Percentiles rank a stretch among this genome's conserved stretches.
These are phyloP conservation scores for Malthinus flaveolus DNA, from an alignment of 2,888 invertebrate species.

Conservation along the genomic window DNA sequence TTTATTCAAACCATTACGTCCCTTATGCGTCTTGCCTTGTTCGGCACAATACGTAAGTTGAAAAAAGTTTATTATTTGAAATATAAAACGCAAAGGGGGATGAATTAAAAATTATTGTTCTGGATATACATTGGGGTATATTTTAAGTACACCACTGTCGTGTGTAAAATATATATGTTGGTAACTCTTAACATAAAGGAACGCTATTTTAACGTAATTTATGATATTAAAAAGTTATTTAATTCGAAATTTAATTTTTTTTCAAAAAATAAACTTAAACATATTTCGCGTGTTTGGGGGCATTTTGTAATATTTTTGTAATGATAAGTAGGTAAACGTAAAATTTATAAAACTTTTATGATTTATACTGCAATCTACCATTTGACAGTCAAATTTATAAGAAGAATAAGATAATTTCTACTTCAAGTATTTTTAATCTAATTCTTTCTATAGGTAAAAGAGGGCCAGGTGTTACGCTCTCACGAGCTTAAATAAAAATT, in stretches of 20 bases:
- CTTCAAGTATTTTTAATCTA: conserved; percentile 41
- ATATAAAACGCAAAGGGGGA: conserved; percentile 18
- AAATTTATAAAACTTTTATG: conserved; percentile 21
- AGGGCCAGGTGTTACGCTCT: conserved; percentile 31
- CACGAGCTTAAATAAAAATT: conserved; percentile 17
- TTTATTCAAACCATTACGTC: neutral
- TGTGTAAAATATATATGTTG: conserved; percentile 27
- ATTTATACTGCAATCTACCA: conserved; percentile 27
- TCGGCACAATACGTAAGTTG: conserved; percentile 8
- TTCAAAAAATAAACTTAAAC: neutral
- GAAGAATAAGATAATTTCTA: conserved; percentile 35
- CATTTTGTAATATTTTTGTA: conserved; percentile 13
- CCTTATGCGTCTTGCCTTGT: conserved; percentile 3
- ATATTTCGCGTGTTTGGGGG: conserved; percentile 15
- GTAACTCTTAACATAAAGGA: neutral
- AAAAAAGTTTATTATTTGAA: neutral
- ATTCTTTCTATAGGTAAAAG: conserved; percentile 37
- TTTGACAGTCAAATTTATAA: conserved; percentile 34
- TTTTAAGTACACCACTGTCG: conserved; percentile 22
- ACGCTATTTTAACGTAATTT: no score
- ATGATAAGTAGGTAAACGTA: conserved; percentile 10
- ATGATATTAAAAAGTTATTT: no score
- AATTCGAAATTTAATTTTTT: no score
- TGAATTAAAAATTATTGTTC: conserved; percentile 33
- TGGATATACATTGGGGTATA: conserved; percentile 16